Evolutionary conservation across 1,140 invertebrate genomes (phyloP).

Genomic region (Cheumatopsyche charites): DNA sequence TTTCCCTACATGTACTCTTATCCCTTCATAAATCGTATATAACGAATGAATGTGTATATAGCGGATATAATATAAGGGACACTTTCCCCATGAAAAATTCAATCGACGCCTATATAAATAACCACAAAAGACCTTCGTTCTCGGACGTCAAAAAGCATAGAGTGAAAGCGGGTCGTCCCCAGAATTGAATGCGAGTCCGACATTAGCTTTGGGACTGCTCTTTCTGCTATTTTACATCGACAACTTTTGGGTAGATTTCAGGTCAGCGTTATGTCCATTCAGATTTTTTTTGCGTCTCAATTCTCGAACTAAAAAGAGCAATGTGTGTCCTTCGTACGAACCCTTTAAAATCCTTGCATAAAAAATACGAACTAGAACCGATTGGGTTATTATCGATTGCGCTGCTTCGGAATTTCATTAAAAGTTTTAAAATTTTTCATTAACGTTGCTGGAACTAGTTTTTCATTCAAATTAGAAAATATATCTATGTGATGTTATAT

Average conservation of each 20-base stretch:
- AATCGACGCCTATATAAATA: background rate
- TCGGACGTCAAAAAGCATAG: background rate
- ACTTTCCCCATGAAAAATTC: no score
- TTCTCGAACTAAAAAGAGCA: no score
- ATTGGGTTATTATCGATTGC: conserved; percentile 4
- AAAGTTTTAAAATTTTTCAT: conserved; percentile 13
- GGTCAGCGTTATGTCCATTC: background rate
- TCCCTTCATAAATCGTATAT: no score
- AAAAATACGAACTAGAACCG: no score
- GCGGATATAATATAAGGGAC: no score
- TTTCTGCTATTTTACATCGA: background rate
- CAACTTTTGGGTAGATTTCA: background rate
- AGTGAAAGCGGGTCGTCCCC: no score
- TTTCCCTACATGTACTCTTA: no score
- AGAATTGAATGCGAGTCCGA: background rate
- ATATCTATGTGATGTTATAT: no score
- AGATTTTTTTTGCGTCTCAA: conserved; percentile 4
- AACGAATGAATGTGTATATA: no score
- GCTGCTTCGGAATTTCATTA: background rate
- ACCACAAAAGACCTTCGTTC: background rate
- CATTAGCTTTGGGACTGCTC: conserved; percentile 6
- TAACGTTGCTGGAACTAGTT: background rate
- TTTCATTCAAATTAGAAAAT: no score
- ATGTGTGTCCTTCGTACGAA: no score
- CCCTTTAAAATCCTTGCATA: no score